phyloP scores from a whole-genome alignment of 1,140 invertebrate genomes.

The Agrilus planipennis region DNA sequence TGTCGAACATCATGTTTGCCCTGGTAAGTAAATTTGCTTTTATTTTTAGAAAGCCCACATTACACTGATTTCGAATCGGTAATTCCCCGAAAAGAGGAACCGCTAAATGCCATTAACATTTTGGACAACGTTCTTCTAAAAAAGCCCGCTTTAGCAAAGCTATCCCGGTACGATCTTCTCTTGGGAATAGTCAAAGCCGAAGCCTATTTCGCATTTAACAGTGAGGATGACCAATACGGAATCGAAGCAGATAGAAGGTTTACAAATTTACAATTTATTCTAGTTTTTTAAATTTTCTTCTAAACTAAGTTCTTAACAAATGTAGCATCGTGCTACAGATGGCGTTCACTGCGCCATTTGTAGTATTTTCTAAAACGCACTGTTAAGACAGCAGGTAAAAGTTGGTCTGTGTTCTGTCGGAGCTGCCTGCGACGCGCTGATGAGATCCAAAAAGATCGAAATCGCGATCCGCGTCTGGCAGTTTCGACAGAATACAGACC shows the following conservation, averaged over 20 bases:
- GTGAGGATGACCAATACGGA: slow-evolving; percentile 82
- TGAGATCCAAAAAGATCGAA: too few species aligned
- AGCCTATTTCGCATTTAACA: slow-evolving; percentile 79
- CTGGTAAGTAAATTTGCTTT: slow-evolving; percentile 33
- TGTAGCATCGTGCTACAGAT: too few species aligned
- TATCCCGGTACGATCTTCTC: slow-evolving; percentile 81
- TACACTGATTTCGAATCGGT: slow-evolving; percentile 27
- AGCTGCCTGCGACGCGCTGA: too few species aligned
- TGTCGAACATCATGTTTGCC: too few species aligned
- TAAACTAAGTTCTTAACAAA: too few species aligned
- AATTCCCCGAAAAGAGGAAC: slow-evolving; percentile 35
- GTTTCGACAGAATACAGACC: too few species aligned
- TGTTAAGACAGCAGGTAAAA: too few species aligned
- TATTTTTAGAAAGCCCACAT: slow-evolving; percentile 26
- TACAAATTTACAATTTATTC: too few species aligned
- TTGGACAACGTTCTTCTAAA: slow-evolving; percentile 62
- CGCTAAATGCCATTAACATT: slow-evolving; percentile 52
- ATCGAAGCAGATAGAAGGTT: slow-evolving; percentile 71
- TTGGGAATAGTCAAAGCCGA: slow-evolving; percentile 81
- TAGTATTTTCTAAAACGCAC: too few species aligned
- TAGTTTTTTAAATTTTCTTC: neutral
- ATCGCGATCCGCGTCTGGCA: too few species aligned
- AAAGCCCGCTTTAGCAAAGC: slow-evolving; percentile 60
- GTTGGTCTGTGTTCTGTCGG: too few species aligned
- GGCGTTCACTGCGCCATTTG: too few species aligned